A percentile compares a stretch with the other conserved stretches of the same genome.
phyloP scores from a whole-genome alignment of 2,888 invertebrate species.

The Physocephala rufipes region DNA sequence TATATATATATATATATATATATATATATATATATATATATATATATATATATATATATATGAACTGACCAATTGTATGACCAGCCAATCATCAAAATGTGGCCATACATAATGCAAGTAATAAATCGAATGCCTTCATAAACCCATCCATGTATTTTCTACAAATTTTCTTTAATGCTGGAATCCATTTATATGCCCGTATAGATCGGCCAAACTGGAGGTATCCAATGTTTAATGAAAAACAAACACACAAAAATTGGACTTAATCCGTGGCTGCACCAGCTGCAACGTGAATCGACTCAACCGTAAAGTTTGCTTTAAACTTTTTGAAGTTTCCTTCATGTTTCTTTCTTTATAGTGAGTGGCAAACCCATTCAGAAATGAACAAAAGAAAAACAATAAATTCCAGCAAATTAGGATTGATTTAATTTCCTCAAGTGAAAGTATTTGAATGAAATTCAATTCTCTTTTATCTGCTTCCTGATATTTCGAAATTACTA shows the following conservation, averaged over 20 bases:
- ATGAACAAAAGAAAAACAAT: neutral
- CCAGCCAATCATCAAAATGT: slow-evolving; percentile 25
- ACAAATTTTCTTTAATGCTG: neutral
- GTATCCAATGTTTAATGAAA: neutral
- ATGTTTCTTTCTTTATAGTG: neutral
- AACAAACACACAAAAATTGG: neutral
- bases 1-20: too few species aligned
- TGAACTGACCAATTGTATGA: slow-evolving; percentile 8
- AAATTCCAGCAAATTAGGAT: neutral
- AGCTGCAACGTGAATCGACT: neutral
- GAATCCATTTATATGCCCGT: neutral
- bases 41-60: neutral
- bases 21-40: neutral
- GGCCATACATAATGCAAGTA: slow-evolving; percentile 33
- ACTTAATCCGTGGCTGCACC: neutral
- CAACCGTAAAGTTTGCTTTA: neutral
- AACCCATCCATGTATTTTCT: neutral
- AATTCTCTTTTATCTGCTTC: neutral
- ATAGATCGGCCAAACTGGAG: neutral
- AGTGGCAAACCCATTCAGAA: neutral
- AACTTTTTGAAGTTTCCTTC: neutral
- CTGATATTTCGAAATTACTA: neutral
- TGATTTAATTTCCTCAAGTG: slow-evolving; percentile 8
- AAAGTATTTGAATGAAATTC: neutral
- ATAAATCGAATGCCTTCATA: slow-evolving; percentile 17